These are phyloP conservation scores for Lordiphosa stackelbergi DNA, from an alignment of 1,140 invertebrate genomes.

Conservation along the genomic window DNA sequence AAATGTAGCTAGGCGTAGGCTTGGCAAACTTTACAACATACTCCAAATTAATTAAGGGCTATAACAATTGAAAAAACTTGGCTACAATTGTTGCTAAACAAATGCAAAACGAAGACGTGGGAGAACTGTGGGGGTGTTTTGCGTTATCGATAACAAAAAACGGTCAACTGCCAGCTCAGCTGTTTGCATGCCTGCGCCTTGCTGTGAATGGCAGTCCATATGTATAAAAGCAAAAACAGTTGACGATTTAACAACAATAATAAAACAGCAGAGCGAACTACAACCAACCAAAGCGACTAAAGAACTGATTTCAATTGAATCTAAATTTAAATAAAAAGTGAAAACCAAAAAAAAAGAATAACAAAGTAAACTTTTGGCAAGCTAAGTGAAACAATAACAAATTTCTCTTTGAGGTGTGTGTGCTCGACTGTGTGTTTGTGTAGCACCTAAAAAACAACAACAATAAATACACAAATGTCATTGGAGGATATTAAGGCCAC, in stretches of 20 bases:
- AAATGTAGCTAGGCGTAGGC: neutral
- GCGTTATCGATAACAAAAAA: constrained; percentile 1
- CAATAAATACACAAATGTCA: constrained; percentile 48
- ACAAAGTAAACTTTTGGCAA: constrained; percentile 49
- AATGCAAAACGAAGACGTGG: neutral
- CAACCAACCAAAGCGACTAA: constrained; percentile 10
- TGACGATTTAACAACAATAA: constrained; percentile 21
- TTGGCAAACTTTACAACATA: constrained; percentile 21
- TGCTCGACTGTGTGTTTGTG: neutral
- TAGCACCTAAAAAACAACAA: too few species aligned
- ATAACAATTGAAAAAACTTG: constrained; percentile 18
- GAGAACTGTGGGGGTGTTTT: neutral
- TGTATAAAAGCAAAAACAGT: constrained; percentile 25
- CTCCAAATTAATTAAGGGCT: constrained; percentile 16
- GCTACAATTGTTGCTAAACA: constrained; percentile 7
- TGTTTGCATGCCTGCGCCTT: constrained; percentile 15
- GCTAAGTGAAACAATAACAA: constrained; percentile 15
- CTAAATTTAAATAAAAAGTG: constrained; percentile 1
- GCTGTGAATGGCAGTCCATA: constrained; percentile 4
- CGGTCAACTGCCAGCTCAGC: constrained; percentile 18
- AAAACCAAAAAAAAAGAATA: constrained; percentile 10
- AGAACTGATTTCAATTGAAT: too few species aligned
- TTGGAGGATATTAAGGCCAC: constrained; percentile 63
- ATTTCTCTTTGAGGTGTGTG: constrained; percentile 25
- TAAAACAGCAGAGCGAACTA: constrained; percentile 25